Evolutionary conservation across 2,797 vertebrate genomes (phyloP), one percentile per base, ranked within the genome.

Genomic region (Platyrinchus mystaceus): DNA sequence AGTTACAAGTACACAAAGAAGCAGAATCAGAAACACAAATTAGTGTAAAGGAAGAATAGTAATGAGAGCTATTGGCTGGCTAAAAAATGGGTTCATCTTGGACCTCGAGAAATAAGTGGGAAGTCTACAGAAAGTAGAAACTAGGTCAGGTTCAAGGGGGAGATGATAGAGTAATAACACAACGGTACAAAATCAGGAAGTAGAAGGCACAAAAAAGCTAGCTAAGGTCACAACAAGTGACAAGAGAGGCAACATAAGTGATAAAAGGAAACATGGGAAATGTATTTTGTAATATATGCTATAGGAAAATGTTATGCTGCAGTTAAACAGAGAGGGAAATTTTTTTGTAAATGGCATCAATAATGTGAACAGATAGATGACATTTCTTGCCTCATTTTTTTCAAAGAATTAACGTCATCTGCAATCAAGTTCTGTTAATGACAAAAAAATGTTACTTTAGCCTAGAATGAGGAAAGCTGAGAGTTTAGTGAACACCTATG

Each of bases 191-290:
- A 84, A 53, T 32, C 23, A 41, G 32, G 17, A 32, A 32, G 6
- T 49, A 56, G 27, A n/a, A 60, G 23, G 10, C 55, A 63, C 14
- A 68, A 53, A 75, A 58, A 43, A 43, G 13, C 17, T 56, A 81
- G 8, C 10, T 56, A 78, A 43, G 12, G 32, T 26, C 21, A 19
- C 32, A 53, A 64, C 71, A 71, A 21, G 9, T 43, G 30, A 37
- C 0, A 10, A 27, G 23, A 49, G 7, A n/a, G 9, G 7, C 4
- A 84, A 50, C 1, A 1, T 26, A 49, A 80, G 3, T n/a, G 10
- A 47, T 24, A 62, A 44, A 28, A 53, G 34, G n/a, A 81, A 77
- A 67, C 11, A 5, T 66, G n/a, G 47, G 47, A 59, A 92, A 66
- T 2, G 1, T 41, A 46, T 18, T 14, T 7, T 87, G 23, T 39